Evolutionary conservation across 2,113 vertebrate species (phyloP).

Genomic region (Cranoglanis bouderius): DNA sequence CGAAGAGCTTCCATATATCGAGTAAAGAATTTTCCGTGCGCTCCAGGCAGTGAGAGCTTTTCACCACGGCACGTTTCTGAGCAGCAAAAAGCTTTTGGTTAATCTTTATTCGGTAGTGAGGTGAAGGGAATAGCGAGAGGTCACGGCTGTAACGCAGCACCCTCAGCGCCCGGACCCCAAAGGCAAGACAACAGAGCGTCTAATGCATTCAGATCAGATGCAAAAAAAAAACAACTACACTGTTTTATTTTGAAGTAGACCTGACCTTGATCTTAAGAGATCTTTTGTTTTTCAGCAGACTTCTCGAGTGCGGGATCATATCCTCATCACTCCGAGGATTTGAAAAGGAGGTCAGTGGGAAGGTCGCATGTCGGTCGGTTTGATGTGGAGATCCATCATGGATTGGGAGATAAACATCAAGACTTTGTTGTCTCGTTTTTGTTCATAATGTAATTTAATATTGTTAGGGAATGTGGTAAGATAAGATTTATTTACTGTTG

Average conservation of each 20-base stretch:
- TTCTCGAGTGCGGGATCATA: background rate
- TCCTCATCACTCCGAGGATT: background rate
- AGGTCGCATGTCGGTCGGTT: background rate
- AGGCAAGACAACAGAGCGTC: background rate
- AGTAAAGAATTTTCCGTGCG: background rate
- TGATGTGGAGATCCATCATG: background rate
- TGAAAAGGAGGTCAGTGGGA: conserved; percentile 11
- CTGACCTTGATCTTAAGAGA: conserved; percentile 38
- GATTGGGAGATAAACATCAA: background rate
- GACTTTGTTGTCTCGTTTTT: background rate
- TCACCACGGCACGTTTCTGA: background rate
- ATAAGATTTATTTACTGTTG: background rate
- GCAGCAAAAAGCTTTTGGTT: background rate
- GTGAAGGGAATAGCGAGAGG: conserved; percentile 23
- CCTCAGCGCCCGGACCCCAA: background rate
- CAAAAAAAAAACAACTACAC: background rate
- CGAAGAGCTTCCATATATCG: background rate
- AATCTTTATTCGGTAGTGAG: background rate
- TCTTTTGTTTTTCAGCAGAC: background rate
- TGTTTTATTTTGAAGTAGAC: background rate
- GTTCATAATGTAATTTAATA: background rate
- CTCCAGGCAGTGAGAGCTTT: background rate
- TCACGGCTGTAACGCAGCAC: background rate
- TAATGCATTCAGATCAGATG: conserved; percentile 32
- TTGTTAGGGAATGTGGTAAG: background rate